Percentiles rank a stretch among this genome's conserved stretches.
Evolutionary conservation across 2,113 vertebrate species (phyloP).

Genomic region (Chascanopsetta lugubris): DNA sequence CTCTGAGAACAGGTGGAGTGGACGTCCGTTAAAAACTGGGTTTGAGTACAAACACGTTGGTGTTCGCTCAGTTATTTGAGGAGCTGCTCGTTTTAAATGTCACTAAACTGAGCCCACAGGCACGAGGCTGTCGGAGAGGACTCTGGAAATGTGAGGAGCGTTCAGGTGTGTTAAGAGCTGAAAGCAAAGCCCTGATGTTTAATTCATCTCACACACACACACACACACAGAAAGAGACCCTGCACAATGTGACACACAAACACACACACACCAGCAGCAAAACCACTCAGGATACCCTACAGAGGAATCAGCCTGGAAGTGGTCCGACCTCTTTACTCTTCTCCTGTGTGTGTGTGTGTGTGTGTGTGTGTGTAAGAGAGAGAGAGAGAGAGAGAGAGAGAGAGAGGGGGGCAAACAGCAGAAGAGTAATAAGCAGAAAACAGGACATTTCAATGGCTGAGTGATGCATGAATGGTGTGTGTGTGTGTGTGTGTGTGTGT

Average conservation of each 20-base stretch:
- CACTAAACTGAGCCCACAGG: background rate
- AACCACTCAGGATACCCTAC: slow-evolving; percentile 1
- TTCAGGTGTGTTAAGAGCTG: slow-evolving; percentile 39
- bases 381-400: too few species aligned
- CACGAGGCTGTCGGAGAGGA: slow-evolving; percentile 3
- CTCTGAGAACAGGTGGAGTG: background rate
- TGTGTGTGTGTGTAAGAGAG: slow-evolving; percentile 1
- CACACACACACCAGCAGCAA: slow-evolving; percentile 11
- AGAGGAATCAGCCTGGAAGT: slow-evolving; percentile 17
- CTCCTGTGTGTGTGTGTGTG: background rate
- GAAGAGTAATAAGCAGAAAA: background rate
- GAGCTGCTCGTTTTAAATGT: background rate
- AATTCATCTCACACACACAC: slow-evolving; percentile 12
- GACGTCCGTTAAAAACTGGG: background rate
- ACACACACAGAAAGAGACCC: slow-evolving; percentile 19
- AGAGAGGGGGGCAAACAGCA: slow-evolving; percentile 1
- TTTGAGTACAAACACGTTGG: background rate
- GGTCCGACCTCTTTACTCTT: background rate
- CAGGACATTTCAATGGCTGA: background rate
- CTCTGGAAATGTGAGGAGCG: slow-evolving; percentile 16
- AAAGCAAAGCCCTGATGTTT: slow-evolving; percentile 15
- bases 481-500: background rate
- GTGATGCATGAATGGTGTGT: background rate
- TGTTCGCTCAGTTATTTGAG: background rate
- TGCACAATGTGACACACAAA: slow-evolving; percentile 23